Evolutionary conservation across 2,113 vertebrate genomes (phyloP), one percentile per base, ranked within the genome.

Genomic region (Cheirogaleus medius): DNA sequence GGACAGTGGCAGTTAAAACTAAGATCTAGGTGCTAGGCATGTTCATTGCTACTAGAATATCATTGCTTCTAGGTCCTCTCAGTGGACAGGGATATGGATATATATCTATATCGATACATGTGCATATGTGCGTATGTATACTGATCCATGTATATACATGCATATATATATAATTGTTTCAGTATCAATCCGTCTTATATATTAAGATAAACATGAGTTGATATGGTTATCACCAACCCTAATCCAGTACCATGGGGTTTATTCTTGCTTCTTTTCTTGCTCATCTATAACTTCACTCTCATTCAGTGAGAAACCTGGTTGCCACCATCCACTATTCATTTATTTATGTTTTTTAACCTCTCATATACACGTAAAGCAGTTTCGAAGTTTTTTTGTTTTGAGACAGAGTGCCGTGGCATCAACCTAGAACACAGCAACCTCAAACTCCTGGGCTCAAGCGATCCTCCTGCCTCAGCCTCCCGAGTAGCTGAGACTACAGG

Each of bases 1-100:
- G 52, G 39, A 94, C 60, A 80, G 1, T 91, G 29, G 34, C 66
- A 77, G 81, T 91, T 76, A 63, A 91, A 91, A 92, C 85, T 87
- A 73, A 88, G 3, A 21, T 90, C 21, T 87, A 42, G 37, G 25
- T 66, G 34, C 34, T 93, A 13, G 1, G 6, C 91, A 58, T 87
- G 23, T 93, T 93, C 11, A 34, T 91, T 96, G 60, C 73, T 83
- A 5, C 60, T 93, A 66, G 21, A 81, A 14, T 77, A 42, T 80
- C 29, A 78, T 39, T 82, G 27, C 56, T 78, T 94, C 44, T 84
- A 42, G 58, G 32, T 49, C 15, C 29, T 81, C 74, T 77, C 29
- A 54, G 5, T 94, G 52, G 52, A 20, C 21, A 76, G 29, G 21
- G 17, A 23, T 63, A 34, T 60, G 49, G 39, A 32, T 78, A 60